Conservation (phyloP, 2,113 vertebrate genomes). For the Passer domesticus region DNA sequence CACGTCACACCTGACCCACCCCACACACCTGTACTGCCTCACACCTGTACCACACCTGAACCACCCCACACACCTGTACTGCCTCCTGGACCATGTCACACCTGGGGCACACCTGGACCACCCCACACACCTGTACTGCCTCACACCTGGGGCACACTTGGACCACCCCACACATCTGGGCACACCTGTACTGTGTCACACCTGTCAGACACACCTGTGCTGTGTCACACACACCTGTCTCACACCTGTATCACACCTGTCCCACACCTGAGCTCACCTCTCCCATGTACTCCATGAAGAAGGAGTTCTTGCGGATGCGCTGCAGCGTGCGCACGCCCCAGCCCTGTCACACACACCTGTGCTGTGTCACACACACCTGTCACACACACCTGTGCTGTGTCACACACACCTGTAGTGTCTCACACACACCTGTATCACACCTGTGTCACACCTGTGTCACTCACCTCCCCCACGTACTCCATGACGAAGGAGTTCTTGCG, state of each 20-base stretch:
- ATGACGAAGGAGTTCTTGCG: constrained; percentile 91
- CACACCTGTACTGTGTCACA: too few species aligned
- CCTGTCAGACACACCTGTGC: too few species aligned
- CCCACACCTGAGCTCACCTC: too few species aligned
- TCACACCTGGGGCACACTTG: too few species aligned
- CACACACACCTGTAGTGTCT: not conserved
- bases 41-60: not conserved
- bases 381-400: constrained; percentile 35
- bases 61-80: too few species aligned
- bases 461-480: constrained; percentile 90
- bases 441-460: not conserved
- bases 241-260: not conserved
- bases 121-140: not conserved
- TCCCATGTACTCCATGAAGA: too few species aligned
- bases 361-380: too few species aligned
- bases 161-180: too few species aligned
- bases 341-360: constrained; percentile 23
- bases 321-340: too few species aligned
- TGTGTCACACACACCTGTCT: not conserved
- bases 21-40: not conserved
- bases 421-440: not conserved
- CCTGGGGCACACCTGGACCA: not conserved
- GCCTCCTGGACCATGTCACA: too few species aligned
- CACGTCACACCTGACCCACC: too few species aligned
- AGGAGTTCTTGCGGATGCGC: too few species aligned